A percentile compares a stretch with the other conserved stretches of the same genome.
These are phyloP conservation scores for Varroa destructor DNA, from an alignment of 1,140 invertebrate genomes.

Conservation along the genomic window DNA sequence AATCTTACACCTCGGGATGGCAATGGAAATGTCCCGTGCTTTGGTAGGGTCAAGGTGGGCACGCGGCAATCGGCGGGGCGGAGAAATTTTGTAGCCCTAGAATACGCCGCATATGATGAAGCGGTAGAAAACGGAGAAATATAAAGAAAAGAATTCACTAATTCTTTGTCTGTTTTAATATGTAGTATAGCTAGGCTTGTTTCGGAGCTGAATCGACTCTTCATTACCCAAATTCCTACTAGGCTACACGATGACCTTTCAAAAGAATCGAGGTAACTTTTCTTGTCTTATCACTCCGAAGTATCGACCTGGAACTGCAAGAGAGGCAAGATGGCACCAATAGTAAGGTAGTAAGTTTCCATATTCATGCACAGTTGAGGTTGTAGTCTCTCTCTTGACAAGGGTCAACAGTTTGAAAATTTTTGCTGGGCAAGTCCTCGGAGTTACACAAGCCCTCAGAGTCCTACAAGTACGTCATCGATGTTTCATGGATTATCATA, in stretches of 20 bases:
- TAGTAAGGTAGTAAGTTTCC: constrained; percentile 42
- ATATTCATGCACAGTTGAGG: constrained; percentile 50
- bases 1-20: constrained; percentile 38
- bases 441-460: constrained; percentile 32
- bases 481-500: constrained; percentile 17
- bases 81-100: neutral
- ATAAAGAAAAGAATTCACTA: neutral
- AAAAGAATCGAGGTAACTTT: too few relatives aligned
- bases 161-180: constrained; percentile 21
- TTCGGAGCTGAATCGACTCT: constrained; percentile 41
- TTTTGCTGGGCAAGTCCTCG: constrained; percentile 45
- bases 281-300: neutral
- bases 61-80: neutral
- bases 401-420: constrained; percentile 49
- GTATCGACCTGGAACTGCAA: constrained; percentile 18
- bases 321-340: constrained; percentile 6
- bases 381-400: constrained; percentile 49
- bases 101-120: neutral
- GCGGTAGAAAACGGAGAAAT: neutral
- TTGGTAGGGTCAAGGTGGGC: constrained; percentile 40
- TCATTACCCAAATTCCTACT: too few relatives aligned
- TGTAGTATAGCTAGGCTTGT: constrained; percentile 28
- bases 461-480: constrained; percentile 8
- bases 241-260: too few relatives aligned
- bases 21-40: constrained; percentile 40